A percentile compares a stretch with the other conserved stretches of the same genome.
phyloP scores from a whole-genome alignment of 2,888 invertebrate genomes.

The Tiliacea citrago region DNA sequence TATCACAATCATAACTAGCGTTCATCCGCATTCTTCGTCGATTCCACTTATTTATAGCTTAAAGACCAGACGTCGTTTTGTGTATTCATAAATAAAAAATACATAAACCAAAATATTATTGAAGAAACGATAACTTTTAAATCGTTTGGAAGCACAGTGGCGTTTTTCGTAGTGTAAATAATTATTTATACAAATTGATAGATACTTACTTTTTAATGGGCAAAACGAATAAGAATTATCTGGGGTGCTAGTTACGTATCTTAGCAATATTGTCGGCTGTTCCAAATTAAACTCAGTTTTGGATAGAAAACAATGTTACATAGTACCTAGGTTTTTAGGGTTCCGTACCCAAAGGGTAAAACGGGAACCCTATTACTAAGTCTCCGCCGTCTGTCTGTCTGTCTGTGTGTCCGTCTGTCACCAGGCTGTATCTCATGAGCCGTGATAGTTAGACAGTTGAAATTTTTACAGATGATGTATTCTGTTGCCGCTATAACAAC shows the following conservation, averaged over 20 bases:
- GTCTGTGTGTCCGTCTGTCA: no score
- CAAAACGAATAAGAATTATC: neutral
- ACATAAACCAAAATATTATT: slow-evolving; percentile 33
- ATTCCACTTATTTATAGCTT: slow-evolving; percentile 42
- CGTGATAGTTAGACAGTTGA: no score
- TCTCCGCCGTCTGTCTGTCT: no score
- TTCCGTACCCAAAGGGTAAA: no score
- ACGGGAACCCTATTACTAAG: no score
- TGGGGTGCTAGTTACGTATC: neutral
- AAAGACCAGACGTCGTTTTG: slow-evolving; percentile 33
- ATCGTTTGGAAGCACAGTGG: neutral
- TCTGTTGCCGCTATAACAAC: no score
- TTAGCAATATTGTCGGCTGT: neutral
- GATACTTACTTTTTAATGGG: slow-evolving; percentile 2
- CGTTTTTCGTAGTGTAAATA: slow-evolving; percentile 27
- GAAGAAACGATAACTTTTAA: slow-evolving; percentile 26
- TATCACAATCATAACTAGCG: slow-evolving; percentile 28
- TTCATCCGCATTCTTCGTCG: slow-evolving; percentile 50
- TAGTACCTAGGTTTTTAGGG: no score
- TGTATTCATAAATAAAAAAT: slow-evolving; percentile 51
- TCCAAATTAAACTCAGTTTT: neutral
- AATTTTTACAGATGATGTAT: no score
- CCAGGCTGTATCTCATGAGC: no score
- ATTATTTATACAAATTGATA: slow-evolving; percentile 11
- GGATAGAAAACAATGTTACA: neutral